Base-by-base conservation (phyloP, 2,113 vertebrate genomes). In the Edolisoma coerulescens region DNA sequence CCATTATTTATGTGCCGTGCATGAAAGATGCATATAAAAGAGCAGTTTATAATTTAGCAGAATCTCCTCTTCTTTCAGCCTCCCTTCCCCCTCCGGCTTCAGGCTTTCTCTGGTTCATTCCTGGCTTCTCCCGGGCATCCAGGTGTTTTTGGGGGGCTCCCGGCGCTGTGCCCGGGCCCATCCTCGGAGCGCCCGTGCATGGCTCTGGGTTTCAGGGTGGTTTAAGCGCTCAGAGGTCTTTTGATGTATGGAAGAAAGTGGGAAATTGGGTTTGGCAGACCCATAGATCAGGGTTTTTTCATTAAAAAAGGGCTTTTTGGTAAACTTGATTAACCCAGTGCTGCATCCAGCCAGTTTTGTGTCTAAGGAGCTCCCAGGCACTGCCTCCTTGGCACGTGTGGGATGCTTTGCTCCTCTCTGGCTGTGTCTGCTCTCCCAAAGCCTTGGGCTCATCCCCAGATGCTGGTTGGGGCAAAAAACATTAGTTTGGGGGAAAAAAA, bases 1-100 rank as follows among this genome's bases (percentile, higher is more conserved):
- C 85, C 90, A 95, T 96, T 90, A 95, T 96, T 95, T 18, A 95
- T 96, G 82, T 0, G 50, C 35, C 2, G 12, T 21, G 85, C 94
- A 94, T 93, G 95, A 94, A 93, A 96, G 94, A 94, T 94, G 95
- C 95, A 95, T 65, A 42, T 57, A 37, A 89, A 93, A 57, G 82
- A 81, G 74, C 22, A 7, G 6, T 91, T 93, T 45, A 78, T 91
- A 70, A 91, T 87, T 74, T n/a, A 95, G 85, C 82, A 89, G 84
- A 84, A 93, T 91, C 93, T 82, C 94, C 90, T 94, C 90, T 83
- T 56, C 94, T 95, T 95, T 96, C 91, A 65, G 68, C 37, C 4
- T 83, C 89, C 83, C 93, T 90, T 77, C 86, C 91, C 83, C 76
- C 82, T 56, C 22, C 0, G 20, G 8, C 6, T 77, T 26, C 49